These are phyloP conservation scores for Caenorhabditis zanzibari DNA, from an alignment of 2,888 invertebrate genomes.

Conservation along the genomic window DNA sequence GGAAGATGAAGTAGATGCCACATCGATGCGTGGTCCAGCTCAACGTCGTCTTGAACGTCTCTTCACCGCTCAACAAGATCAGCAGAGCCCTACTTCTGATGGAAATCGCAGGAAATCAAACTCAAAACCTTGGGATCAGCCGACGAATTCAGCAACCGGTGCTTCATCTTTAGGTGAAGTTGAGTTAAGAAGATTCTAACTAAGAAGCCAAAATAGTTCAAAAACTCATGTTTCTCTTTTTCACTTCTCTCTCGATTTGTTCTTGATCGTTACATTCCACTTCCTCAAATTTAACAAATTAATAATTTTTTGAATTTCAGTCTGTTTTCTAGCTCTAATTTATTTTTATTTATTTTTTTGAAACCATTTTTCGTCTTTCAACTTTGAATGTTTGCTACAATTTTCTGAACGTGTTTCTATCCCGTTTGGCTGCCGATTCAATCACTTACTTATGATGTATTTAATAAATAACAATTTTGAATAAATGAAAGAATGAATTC, in stretches of 20 bases:
- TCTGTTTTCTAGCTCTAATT: neutral
- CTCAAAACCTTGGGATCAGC: constrained; percentile 46
- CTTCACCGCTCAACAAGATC: constrained; percentile 73
- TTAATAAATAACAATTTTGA: neutral
- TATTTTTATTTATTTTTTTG: neutral
- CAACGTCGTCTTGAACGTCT: constrained; percentile 79
- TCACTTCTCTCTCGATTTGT: constrained; percentile 1
- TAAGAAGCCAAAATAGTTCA: constrained; percentile 19
- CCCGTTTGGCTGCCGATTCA: constrained; percentile 41
- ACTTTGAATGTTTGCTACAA: constrained; percentile 44
- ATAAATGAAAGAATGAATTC: neutral
- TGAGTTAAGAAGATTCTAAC: constrained; percentile 59
- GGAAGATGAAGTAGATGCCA: constrained; percentile 68
- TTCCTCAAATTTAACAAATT: neutral
- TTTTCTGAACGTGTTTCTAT: constrained; percentile 41
- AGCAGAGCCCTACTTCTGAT: constrained; percentile 45
- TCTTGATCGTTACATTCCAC: constrained; percentile 23
- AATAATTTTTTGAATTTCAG: neutral
- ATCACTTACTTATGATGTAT: constrained; percentile 30
- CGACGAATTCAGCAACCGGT: neutral
- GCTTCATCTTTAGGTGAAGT: constrained; percentile 35
- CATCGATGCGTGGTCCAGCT: constrained; percentile 77
- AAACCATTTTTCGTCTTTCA: neutral
- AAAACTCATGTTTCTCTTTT: constrained; percentile 9
- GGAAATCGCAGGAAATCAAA: constrained; percentile 47